Evolutionary conservation across 2,113 vertebrate species (phyloP), one percentile per base, ranked within the genome.

Genomic region (Panthera uncia): DNA sequence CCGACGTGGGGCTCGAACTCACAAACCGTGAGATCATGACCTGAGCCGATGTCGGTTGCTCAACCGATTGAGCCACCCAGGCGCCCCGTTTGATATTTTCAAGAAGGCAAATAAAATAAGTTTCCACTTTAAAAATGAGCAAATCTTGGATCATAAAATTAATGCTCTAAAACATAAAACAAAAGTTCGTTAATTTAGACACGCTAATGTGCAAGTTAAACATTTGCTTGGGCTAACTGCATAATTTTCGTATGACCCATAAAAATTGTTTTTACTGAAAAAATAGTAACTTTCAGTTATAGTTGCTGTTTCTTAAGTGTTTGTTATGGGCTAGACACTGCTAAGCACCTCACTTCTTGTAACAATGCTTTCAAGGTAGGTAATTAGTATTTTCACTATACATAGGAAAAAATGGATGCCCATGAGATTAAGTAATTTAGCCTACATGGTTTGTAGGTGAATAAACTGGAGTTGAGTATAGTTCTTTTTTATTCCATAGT

Each of bases 401-500:
- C 15, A 1, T 55, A 29, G 33, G 25, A 82, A 33, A 80, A 94
- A 80, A 29, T 74, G n/a, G 45, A 68, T 95, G 9, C 29, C 33
- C 31, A 0, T 31, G 4, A 84, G 36, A 48, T 57, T 80, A 73
- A 74, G 23, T 78, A 33, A 71, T 16, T 94, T 79, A 79, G 33
- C 3, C 57, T 71, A 38, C 15, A 3, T 85, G 14, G 48, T 69
- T 95, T 94, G 1, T 50, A 74, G 69, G 11, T 76, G 15, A 92
- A 68, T 45, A 76, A 85, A 23, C 16, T 89, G 68, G 79, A 89
- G 57, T 95, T 41, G 15, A 84, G 23, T 84, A 11, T 31, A 50
- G 12, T 61, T 95, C 13, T 65, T 94, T 92, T 95, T 92, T 21
- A 95, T 93, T 83, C 36, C 33, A 94, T 38, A 80, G 19, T 84